These are phyloP conservation scores for Acropora tenuis DNA, from an alignment of 64 coral and sea anemone genomes.

Conservation along the genomic window DNA sequence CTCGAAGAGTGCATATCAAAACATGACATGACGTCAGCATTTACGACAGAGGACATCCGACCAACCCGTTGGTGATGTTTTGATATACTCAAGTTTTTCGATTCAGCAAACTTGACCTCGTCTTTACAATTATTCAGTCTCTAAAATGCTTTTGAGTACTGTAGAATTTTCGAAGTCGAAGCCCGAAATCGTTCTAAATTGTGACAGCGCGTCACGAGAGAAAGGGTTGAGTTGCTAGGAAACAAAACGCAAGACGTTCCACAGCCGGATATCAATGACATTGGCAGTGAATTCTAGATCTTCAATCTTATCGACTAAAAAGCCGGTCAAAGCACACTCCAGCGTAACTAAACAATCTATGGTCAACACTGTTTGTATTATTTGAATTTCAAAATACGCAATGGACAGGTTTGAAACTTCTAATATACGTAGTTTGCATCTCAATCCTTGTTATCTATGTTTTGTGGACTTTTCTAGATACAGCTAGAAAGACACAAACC, in stretches of 20 bases:
- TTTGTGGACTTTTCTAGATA: not conserved
- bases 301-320: not conserved
- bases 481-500: not conserved
- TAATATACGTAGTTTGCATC: not conserved
- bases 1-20: not conserved
- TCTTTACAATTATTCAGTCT: not conserved
- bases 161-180: not conserved
- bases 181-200: not conserved
- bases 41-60: conserved; percentile 9
- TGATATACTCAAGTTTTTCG: not conserved
- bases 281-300: not conserved
- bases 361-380: not conserved
- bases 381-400: not conserved
- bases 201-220: not conserved
- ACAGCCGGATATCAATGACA: not conserved
- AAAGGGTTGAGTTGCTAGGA: not conserved
- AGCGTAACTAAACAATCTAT: not conserved
- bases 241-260: not conserved
- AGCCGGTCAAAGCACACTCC: not conserved
- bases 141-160: not conserved
- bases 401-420: not conserved
- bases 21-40: conserved; percentile 14
- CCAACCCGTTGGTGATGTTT: not conserved
- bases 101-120: not conserved
- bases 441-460: not conserved